Evolutionary conservation across 2,113 vertebrate species (phyloP).

Genomic region (Dromiciops gliroides): DNA sequence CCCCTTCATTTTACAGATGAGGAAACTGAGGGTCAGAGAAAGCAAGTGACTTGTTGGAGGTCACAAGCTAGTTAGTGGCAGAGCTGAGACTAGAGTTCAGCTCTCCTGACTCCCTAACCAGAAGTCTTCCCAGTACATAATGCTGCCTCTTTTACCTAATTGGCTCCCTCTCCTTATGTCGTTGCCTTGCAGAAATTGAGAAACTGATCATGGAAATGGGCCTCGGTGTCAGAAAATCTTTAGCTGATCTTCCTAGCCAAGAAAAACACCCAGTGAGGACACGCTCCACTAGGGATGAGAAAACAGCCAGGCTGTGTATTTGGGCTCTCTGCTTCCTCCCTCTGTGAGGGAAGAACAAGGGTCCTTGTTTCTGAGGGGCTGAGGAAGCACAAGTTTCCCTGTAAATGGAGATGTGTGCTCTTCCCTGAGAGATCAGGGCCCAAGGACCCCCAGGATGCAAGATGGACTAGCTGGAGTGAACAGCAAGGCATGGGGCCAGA

Average conservation of each 20-base stretch:
- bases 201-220: neutral
- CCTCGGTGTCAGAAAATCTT: conserved; percentile 41
- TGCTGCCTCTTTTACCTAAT: neutral
- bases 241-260: conserved; percentile 57
- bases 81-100: neutral
- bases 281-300: neutral
- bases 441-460: neutral
- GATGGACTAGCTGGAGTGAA: neutral
- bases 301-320: neutral
- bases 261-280: conserved; percentile 50
- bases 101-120: neutral
- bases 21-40: neutral
- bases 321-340: neutral
- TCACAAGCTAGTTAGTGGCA: neutral
- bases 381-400: neutral
- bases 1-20: neutral
- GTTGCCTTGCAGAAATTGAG: conserved; percentile 22
- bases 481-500: neutral
- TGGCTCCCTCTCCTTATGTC: conserved; percentile 33
- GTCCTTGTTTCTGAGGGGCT: neutral
- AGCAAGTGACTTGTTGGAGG: neutral
- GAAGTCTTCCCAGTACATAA: neutral
- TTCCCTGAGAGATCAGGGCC: neutral
- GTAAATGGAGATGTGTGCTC: neutral
- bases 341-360: neutral